A percentile compares a stretch with the other conserved stretches of the same genome.
phyloP scores from a whole-genome alignment of 2,113 vertebrate species.

The Astatoreochromis straeleni region DNA sequence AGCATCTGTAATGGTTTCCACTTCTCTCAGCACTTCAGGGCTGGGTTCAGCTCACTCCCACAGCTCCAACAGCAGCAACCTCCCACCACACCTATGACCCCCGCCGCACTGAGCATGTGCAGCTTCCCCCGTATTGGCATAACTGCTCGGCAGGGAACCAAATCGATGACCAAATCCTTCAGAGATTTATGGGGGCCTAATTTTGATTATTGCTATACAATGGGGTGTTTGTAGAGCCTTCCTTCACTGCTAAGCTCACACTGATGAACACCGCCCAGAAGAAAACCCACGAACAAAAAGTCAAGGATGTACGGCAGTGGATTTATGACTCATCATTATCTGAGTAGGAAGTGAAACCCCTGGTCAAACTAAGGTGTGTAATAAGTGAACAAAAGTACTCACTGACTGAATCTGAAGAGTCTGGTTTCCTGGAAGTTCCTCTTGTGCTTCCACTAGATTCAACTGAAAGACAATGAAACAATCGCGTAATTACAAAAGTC shows the following conservation, averaged over 20 bases:
- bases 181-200: slow-evolving; percentile 25
- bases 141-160: slow-evolving; percentile 4
- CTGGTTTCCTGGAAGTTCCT: slow-evolving; percentile 41
- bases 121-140: slow-evolving; percentile 24
- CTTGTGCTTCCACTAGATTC: slow-evolving; percentile 50
- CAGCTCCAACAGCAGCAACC: neutral
- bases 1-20: slow-evolving; percentile 65
- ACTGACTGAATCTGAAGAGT: slow-evolving; percentile 58
- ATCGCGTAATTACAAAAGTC: neutral
- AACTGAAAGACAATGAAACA: slow-evolving; percentile 47
- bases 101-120: slow-evolving; percentile 20
- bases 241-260: neutral
- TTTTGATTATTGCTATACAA: slow-evolving; percentile 20
- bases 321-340: neutral
- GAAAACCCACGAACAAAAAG: neutral
- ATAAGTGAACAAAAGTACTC: slow-evolving; percentile 29
- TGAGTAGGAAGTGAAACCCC: neutral
- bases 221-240: slow-evolving; percentile 23
- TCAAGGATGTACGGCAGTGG: neutral
- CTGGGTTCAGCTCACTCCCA: neutral
- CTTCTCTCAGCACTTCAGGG: slow-evolving; percentile 45
- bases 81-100: neutral
- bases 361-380: neutral
- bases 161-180: slow-evolving; percentile 20
- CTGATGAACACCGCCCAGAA: slow-evolving; percentile 21